Percentiles rank a stretch among this genome's conserved stretches.
Evolutionary conservation across 1,140 invertebrate genomes (phyloP).

Genomic region (Drosophila asahinai): DNA sequence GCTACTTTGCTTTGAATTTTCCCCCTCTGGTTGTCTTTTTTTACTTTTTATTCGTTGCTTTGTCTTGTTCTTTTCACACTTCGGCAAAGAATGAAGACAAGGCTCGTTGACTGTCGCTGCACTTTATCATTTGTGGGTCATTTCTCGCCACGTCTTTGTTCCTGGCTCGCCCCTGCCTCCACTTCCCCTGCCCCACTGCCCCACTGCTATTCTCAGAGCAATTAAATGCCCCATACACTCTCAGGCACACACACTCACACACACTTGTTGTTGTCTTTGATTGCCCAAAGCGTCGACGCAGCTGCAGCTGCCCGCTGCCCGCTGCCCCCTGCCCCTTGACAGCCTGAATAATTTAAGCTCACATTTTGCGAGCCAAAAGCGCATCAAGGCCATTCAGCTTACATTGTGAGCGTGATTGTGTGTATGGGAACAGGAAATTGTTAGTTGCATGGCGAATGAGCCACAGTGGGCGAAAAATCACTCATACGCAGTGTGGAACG

Average conservation of each 20-base stretch:
- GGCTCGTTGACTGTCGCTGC: constrained; percentile 74
- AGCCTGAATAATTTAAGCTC: constrained; percentile 74
- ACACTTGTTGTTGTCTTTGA: constrained; percentile 66
- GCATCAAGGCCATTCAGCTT: constrained; percentile 47
- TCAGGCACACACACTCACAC: constrained; percentile 8
- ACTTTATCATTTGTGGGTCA: constrained; percentile 74
- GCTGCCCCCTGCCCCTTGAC: constrained; percentile 33
- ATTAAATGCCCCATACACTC: constrained; percentile 70
- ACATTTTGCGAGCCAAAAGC: constrained; percentile 69
- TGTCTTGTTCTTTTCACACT: constrained; percentile 68
- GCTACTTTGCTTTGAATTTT: constrained; percentile 33
- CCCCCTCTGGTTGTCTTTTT: neutral
- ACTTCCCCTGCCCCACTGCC: constrained; percentile 2
- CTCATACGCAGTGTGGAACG: constrained; percentile 4
- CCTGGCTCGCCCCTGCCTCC: neutral
- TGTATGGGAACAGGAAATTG: constrained; percentile 50
- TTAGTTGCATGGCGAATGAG: constrained; percentile 46
- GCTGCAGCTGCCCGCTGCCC: constrained; percentile 32
- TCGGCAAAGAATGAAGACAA: constrained; percentile 44
- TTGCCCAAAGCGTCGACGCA: constrained; percentile 53
- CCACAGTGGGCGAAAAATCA: constrained; percentile 26
- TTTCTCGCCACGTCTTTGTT: constrained; percentile 37
- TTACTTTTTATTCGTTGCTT: constrained; percentile 49
- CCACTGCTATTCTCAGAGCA: constrained; percentile 61
- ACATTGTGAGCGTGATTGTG: constrained; percentile 41